Conservation (phyloP, 2,113 vertebrate genomes). For the Oplegnathus fasciatus region DNA sequence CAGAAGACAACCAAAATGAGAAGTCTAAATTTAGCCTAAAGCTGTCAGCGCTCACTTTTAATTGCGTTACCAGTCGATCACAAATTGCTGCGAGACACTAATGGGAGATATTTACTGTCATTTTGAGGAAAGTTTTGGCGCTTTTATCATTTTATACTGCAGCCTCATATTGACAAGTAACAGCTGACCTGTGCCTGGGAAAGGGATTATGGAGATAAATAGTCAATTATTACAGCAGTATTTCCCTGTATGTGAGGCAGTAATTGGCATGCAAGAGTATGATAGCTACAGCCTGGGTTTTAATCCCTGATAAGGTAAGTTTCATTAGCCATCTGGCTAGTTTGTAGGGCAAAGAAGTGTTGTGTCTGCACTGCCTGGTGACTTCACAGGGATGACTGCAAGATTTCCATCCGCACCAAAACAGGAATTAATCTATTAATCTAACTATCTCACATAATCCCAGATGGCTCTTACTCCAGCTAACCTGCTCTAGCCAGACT, state of each 20-base stretch:
- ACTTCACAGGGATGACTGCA: constrained; percentile 55
- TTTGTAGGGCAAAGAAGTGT: constrained; percentile 68
- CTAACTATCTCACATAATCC: constrained; percentile 74
- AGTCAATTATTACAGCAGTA: constrained; percentile 75
- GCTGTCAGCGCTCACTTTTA: constrained; percentile 78
- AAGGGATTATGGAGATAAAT: constrained; percentile 80
- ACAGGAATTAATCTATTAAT: constrained; percentile 76
- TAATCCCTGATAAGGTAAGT: constrained; percentile 84
- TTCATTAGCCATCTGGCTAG: constrained; percentile 80
- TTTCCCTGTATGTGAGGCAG: constrained; percentile 62
- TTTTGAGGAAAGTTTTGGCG: constrained; percentile 62
- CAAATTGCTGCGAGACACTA: constrained; percentile 62
- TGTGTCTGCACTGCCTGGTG: constrained; percentile 51
- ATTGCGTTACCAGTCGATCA: constrained; percentile 79
- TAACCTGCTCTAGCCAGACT: constrained; percentile 76
- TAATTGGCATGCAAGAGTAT: constrained; percentile 75
- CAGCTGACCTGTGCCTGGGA: constrained; percentile 77
- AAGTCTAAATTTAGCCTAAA: constrained; percentile 76
- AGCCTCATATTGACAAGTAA: constrained; percentile 76
- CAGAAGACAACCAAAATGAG: constrained; percentile 66
- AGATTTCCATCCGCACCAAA: constrained; percentile 68
- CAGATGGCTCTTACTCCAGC: constrained; percentile 66
- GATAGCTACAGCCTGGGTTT: constrained; percentile 77
- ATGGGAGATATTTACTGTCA: constrained; percentile 76
- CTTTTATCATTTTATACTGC: constrained; percentile 73